phyloP scores from a whole-genome alignment of 2,888 invertebrate species.

The Marasmarcha lunaedactyla region DNA sequence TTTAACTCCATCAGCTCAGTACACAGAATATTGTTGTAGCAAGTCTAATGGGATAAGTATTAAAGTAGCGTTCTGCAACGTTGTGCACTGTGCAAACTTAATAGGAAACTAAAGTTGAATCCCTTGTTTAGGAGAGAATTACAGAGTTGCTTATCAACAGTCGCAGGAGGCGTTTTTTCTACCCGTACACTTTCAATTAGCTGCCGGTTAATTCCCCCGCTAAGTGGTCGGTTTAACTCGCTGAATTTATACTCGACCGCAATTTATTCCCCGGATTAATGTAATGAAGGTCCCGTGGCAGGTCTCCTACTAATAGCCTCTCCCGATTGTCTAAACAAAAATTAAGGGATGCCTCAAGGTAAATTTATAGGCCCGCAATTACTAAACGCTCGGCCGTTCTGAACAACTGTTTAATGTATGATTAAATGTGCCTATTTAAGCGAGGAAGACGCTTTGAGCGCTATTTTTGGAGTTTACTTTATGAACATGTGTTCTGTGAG shows the following conservation, averaged over 20 bases:
- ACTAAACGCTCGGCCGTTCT: too few relatives aligned
- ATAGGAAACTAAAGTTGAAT: conserved; percentile 34
- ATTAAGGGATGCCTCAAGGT: conserved; percentile 23
- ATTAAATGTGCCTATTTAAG: too few relatives aligned
- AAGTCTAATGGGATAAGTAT: too few relatives aligned
- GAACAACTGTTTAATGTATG: too few relatives aligned
- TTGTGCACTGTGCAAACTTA: conserved; percentile 8
- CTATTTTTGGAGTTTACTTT: too few relatives aligned
- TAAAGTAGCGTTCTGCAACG: not conserved
- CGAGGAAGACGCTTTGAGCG: too few relatives aligned
- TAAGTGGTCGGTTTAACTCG: conserved; percentile 56
- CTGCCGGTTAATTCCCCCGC: conserved; percentile 50
- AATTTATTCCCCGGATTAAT: conserved; percentile 59
- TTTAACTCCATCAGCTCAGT: too few relatives aligned
- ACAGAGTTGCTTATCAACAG: conserved; percentile 41
- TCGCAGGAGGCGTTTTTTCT: conserved; percentile 34
- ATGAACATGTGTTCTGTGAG: too few relatives aligned
- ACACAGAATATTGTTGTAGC: too few relatives aligned
- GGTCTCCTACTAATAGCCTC: conserved; percentile 46
- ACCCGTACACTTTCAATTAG: conserved; percentile 62
- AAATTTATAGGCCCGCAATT: conserved; percentile 7
- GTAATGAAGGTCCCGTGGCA: conserved; percentile 40
- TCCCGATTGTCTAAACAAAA: conserved; percentile 53
- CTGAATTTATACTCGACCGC: conserved; percentile 55
- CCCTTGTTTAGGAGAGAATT: conserved; percentile 51